phyloP scores from a whole-genome alignment of 2,888 invertebrate genomes.

The Balanococcus diminutus region DNA sequence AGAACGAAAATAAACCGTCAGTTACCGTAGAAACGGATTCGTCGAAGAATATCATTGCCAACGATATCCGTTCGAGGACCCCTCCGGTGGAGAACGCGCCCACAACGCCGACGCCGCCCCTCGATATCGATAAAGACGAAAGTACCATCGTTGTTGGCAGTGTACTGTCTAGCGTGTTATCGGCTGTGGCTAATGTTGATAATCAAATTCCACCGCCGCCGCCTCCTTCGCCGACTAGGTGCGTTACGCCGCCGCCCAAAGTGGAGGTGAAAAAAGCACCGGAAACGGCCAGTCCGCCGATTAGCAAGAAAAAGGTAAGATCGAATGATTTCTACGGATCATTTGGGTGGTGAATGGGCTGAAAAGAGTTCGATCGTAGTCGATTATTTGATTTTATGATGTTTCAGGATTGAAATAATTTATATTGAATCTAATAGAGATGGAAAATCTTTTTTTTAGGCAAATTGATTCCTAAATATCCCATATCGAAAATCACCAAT shows the following conservation, averaged over 20 bases:
- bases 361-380: too few species aligned
- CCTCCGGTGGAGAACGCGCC: not conserved
- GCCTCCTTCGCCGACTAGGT: not conserved
- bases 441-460: too few species aligned
- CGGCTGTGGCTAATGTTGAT: not conserved
- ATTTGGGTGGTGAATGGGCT: not conserved
- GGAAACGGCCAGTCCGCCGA: slow-evolving; percentile 48
- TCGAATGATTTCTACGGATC: not conserved
- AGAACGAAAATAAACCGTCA: not conserved
- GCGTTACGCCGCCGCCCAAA: not conserved
- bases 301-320: slow-evolving; percentile 56
- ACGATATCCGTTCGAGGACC: not conserved
- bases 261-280: slow-evolving; percentile 20
- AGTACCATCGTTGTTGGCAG: not conserved
- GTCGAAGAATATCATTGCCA: not conserved
- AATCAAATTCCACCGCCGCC: not conserved
- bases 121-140: not conserved
- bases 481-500: too few species aligned
- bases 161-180: not conserved
- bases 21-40: not conserved
- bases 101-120: not conserved
- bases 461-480: too few species aligned
- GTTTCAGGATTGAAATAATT: too few species aligned
- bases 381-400: too few species aligned
- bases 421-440: too few species aligned